A percentile compares a stretch with the other conserved stretches of the same genome.
These are phyloP conservation scores for Sclerodermus sp. DNA, from an alignment of 2,888 invertebrate species.

Conservation along the genomic window DNA sequence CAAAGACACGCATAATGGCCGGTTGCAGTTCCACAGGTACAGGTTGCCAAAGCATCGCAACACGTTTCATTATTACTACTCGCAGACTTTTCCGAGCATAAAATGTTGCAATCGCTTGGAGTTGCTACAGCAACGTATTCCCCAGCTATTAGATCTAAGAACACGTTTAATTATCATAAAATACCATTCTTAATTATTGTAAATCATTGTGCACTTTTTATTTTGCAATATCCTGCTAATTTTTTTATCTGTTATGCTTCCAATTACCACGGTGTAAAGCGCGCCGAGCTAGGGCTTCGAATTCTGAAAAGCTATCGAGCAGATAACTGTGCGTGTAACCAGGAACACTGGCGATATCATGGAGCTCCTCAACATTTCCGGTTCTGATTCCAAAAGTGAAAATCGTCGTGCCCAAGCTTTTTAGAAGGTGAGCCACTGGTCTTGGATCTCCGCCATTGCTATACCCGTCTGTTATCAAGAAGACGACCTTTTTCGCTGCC, in stretches of 20 bases:
- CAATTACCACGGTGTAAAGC: conserved; percentile 67
- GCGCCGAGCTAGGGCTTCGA: conserved; percentile 68
- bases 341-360: conserved; percentile 67
- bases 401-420: conserved; percentile 60
- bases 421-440: conserved; percentile 63
- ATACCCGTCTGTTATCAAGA: conserved; percentile 72
- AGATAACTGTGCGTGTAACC: conserved; percentile 68
- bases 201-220: too few relatives aligned
- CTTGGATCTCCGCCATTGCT: conserved; percentile 72
- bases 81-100: conserved; percentile 54
- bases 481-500: conserved; percentile 64
- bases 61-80: conserved; percentile 55
- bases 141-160: conserved; percentile 65
- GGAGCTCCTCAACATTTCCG: conserved; percentile 67
- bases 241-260: too few relatives aligned
- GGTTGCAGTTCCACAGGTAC: conserved; percentile 69
- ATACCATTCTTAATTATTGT: not conserved
- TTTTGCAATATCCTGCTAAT: too few relatives aligned
- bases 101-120: conserved; percentile 58
- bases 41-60: conserved; percentile 65
- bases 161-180: not conserved
- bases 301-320: conserved; percentile 69
- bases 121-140: conserved; percentile 61
- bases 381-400: conserved; percentile 67
- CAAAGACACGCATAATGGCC: conserved; percentile 73